These are phyloP conservation scores for Hylomyscus alleni DNA, from an alignment of 2,797 vertebrate genomes.

Conservation along the genomic window DNA sequence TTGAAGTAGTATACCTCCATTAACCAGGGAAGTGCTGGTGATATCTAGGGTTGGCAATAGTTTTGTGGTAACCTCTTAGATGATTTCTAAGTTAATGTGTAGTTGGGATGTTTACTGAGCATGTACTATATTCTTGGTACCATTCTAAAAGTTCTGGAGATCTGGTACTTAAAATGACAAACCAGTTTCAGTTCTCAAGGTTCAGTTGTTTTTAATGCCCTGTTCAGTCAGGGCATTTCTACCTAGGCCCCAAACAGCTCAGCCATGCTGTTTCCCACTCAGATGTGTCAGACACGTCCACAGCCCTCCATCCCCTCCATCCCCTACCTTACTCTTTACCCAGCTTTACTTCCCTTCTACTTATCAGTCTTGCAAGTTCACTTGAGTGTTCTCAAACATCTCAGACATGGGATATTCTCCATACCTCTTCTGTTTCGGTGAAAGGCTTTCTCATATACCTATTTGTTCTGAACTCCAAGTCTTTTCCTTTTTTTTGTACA, in stretches of 20 bases:
- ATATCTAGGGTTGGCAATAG: not conserved
- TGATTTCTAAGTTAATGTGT: not conserved
- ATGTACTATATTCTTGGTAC: constrained; percentile 1
- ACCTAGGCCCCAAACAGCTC: not conserved
- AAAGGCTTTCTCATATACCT: not conserved
- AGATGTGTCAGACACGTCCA: not conserved
- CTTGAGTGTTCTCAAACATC: not conserved
- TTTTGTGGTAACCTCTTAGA: not conserved
- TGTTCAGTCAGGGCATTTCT: not conserved
- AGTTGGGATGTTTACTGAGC: not conserved
- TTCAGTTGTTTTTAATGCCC: not conserved
- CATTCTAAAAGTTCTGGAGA: not conserved
- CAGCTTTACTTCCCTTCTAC: not conserved
- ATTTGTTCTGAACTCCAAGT: constrained; percentile 12
- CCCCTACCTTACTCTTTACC: not conserved
- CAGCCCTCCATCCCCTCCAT: not conserved
- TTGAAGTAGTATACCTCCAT: not conserved
- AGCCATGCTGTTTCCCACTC: not conserved
- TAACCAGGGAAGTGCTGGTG: not conserved
- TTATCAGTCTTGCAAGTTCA: not conserved
- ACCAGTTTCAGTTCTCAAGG: not conserved
- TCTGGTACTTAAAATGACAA: not conserved
- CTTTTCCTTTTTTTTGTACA: not conserved
- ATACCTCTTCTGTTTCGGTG: not conserved
- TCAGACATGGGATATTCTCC: not conserved